Evolutionary conservation across 2,113 vertebrate species (phyloP), one percentile per base, ranked within the genome.

Genomic region (Tor tambroides): DNA sequence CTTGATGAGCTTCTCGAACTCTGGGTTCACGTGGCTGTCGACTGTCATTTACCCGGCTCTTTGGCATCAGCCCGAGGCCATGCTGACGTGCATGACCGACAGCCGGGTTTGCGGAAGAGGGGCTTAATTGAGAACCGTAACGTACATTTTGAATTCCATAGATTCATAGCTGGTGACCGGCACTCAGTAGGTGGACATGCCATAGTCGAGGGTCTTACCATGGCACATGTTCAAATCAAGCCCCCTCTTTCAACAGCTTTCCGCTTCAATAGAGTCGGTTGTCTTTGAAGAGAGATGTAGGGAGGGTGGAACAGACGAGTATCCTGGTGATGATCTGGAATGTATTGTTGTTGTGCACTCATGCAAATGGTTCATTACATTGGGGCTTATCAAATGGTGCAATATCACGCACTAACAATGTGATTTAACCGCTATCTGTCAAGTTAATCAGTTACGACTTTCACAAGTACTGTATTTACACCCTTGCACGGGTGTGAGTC

Each of bases 321-420:
- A 77, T 74, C 71, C 15, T 87, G 77, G 51, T 59, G 81, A 84
- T 17, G 69, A 84, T 72, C 65, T 74, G 67, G 46, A 83, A 67
- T 89, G 81, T 38, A 78, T 84, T 88, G 76, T 81, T 88, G 78
- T 88, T 86, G 59, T 23, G 12, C 77, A 56, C 74, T 89, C 67
- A 80, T 85, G 74, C 83, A 80, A 72, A 74, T 38, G 21, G 21
- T 84, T 82, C 26, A 56, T 71, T 83, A 72, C 65, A 67, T 43
- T 84, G 41, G 26, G 63, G 85, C 81, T 85, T 86, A 87, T 85
- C 86, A 87, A 83, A 76, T 21, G 14, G 59, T 21, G 51, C 71
- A 86, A 84, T 84, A 76, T 38, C 21, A 35, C 23, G 8, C 51
- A 26, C 67, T 79, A 88, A 90, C 83, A 82, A 65, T 26, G 69